phyloP scores from a whole-genome alignment of 2,113 vertebrate species.

The Leptocoma aspasia region DNA sequence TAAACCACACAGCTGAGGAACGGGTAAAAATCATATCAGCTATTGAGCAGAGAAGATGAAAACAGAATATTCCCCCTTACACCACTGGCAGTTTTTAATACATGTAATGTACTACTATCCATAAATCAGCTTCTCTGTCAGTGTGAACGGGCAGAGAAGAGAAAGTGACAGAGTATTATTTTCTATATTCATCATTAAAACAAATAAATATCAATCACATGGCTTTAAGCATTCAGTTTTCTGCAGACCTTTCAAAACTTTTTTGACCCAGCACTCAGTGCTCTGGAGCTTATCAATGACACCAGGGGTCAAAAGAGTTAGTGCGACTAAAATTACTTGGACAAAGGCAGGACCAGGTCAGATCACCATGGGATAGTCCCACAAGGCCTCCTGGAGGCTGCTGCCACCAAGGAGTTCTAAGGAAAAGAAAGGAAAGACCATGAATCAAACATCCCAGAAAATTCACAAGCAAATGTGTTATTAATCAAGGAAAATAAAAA shows the following conservation, averaged over 20 bases:
- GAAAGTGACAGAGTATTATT: slow-evolving; percentile 28
- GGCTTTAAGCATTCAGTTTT: slow-evolving; percentile 47
- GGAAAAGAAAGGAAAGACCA: slow-evolving; percentile 85
- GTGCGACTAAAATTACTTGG: slow-evolving; percentile 86
- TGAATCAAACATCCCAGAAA: slow-evolving; percentile 86
- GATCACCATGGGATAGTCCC: slow-evolving; percentile 85
- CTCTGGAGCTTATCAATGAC: slow-evolving; percentile 81
- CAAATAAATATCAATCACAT: slow-evolving; percentile 50
- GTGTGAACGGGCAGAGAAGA: not conserved
- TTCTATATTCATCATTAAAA: slow-evolving; percentile 32
- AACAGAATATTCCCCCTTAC: not conserved
- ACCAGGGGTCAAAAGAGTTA: slow-evolving; percentile 75
- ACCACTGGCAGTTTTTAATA: not conserved
- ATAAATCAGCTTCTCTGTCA: not conserved
- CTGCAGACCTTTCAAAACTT: slow-evolving; percentile 68
- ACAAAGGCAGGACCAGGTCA: slow-evolving; percentile 86
- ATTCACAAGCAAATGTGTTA: slow-evolving; percentile 91
- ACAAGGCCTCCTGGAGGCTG: slow-evolving; percentile 77
- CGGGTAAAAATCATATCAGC: not conserved
- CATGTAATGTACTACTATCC: not conserved
- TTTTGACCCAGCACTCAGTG: slow-evolving; percentile 58
- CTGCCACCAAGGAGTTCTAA: slow-evolving; percentile 91
- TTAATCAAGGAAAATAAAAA: slow-evolving; percentile 95
- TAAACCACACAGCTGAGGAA: not conserved
- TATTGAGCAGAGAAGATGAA: not conserved